A percentile compares a stretch with the other conserved stretches of the same genome.
phyloP scores from a whole-genome alignment of 2,797 vertebrate genomes.

The Scyliorhinus canicula region DNA sequence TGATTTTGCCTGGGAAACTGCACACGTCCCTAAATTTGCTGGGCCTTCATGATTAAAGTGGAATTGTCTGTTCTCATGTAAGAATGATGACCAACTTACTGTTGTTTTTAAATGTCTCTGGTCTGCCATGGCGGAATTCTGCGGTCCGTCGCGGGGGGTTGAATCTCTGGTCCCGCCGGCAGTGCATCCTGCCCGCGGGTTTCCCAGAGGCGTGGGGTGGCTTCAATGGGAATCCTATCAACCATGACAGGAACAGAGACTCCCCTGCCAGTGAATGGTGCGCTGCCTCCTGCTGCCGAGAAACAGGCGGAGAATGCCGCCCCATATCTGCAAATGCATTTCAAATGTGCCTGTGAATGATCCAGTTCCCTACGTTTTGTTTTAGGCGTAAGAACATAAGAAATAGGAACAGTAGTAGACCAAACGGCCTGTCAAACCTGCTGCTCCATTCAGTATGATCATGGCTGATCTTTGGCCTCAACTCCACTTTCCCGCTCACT shows the following conservation, averaged over 20 bases:
- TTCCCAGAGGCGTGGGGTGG: no score
- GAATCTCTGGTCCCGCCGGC: no score
- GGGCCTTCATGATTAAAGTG: background rate
- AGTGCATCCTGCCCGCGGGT: no score
- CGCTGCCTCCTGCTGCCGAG: no score
- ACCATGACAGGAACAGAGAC: no score
- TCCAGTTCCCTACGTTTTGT: background rate
- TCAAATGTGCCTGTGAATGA: background rate
- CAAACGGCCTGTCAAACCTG: background rate
- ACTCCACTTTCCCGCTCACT: background rate
- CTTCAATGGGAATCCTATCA: no score
- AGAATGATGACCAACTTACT: background rate
- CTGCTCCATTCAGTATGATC: background rate
- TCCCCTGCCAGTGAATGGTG: no score
- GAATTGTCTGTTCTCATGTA: background rate
- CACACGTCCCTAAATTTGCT: no score
- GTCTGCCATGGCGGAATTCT: no score
- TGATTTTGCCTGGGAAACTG: background rate
- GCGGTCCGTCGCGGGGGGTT: no score
- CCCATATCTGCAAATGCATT: background rate
- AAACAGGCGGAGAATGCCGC: no score
- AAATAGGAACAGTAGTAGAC: background rate
- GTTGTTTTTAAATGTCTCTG: background rate
- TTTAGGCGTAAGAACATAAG: background rate
- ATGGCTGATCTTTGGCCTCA: background rate